phyloP scores from a whole-genome alignment of 2,113 vertebrate genomes.

The Ameiurus melas region DNA sequence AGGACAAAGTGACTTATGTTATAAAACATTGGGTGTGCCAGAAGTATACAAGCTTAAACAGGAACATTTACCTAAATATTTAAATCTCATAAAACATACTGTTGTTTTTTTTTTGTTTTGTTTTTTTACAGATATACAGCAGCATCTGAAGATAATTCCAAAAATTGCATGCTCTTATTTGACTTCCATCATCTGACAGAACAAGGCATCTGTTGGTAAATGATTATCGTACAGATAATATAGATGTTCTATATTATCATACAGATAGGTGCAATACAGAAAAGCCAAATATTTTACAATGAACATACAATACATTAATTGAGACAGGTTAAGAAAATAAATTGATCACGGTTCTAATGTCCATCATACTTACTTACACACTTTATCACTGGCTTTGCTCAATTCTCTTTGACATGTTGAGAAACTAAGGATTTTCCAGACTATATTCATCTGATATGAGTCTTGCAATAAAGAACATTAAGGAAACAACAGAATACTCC shows the following conservation, averaged over 20 bases:
- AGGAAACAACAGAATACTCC: constrained; percentile 4
- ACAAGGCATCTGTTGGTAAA: constrained; percentile 75
- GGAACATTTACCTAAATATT: constrained; percentile 62
- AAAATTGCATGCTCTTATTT: constrained; percentile 54
- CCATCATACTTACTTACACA: constrained; percentile 47
- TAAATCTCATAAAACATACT: constrained; percentile 70
- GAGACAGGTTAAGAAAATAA: constrained; percentile 56
- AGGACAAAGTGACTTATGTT: constrained; percentile 54
- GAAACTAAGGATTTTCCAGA: constrained; percentile 5
- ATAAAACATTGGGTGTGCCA: constrained; percentile 58
- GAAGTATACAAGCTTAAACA: constrained; percentile 51
- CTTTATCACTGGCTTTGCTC: background rate
- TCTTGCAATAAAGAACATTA: background rate
- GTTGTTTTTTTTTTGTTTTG: background rate
- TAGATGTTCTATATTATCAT: constrained; percentile 11
- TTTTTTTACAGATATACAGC: constrained; percentile 72
- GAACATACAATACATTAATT: constrained; percentile 61
- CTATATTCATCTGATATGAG: constrained; percentile 9
- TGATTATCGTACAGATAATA: constrained; percentile 68
- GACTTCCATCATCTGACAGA: constrained; percentile 64
- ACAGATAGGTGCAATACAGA: constrained; percentile 69
- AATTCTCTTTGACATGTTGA: background rate
- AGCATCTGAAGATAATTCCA: constrained; percentile 66
- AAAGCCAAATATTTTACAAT: constrained; percentile 67
- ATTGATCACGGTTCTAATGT: constrained; percentile 33